Conservation (phyloP, 1,140 invertebrate species). For the Apis laboriosa region DNA sequence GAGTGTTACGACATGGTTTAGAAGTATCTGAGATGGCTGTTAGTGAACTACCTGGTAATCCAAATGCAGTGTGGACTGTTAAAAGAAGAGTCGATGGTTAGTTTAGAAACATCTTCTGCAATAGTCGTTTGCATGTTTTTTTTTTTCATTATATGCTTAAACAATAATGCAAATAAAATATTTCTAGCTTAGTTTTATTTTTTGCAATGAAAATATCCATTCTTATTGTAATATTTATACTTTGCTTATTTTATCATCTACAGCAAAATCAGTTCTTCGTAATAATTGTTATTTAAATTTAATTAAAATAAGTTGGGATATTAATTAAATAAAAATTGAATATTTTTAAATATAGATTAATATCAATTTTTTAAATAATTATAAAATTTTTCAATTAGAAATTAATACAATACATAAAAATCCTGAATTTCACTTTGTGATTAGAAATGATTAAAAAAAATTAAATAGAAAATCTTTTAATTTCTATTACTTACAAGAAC, state of each 20-base stretch:
- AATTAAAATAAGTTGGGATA: not conserved
- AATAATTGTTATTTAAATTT: conserved; percentile 8
- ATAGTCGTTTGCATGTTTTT: conserved; percentile 49
- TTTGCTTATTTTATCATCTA: not conserved
- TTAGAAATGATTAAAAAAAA: too few species aligned
- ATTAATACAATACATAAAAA: too few species aligned
- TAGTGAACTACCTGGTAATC: conserved; percentile 98
- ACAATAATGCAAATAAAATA: conserved; percentile 17
- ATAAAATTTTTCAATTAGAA: not conserved
- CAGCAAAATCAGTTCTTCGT: not conserved
- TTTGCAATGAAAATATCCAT: conserved; percentile 10
- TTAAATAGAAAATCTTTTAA: too few species aligned
- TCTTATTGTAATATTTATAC: not conserved
- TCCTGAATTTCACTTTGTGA: too few species aligned
- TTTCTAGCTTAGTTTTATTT: conserved; percentile 10
- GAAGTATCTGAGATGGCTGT: conserved; percentile 99
- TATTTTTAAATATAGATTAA: not conserved
- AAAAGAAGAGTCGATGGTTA: conserved; percentile 97
- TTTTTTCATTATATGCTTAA: conserved; percentile 16
- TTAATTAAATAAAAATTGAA: not conserved
- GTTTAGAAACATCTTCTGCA: conserved; percentile 70
- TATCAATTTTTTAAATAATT: not conserved
- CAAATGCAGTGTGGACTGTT: conserved; percentile 99
- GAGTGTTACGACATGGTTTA: conserved; percentile 97
- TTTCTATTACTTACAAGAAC: too few species aligned